Base-by-base conservation (phyloP, 2,888 invertebrate species). In the Chrysolina oricalcia region DNA sequence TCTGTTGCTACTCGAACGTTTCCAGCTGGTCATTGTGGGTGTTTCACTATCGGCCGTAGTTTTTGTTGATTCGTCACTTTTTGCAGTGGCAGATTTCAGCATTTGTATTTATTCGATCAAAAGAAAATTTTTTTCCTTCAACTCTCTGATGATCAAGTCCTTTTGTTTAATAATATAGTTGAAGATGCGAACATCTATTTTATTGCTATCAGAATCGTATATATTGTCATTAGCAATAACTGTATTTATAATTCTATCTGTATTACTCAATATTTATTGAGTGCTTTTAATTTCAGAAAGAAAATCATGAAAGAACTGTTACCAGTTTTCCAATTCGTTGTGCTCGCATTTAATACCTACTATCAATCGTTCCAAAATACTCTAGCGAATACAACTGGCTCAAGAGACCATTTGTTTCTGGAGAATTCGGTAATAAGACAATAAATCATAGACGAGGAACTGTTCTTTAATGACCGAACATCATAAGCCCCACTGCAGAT, bases 401-500 rank as follows among this genome's bases (percentile, higher is more conserved):
- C 27, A n/a, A 1, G n/a, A 35, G 35, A 35, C 23, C 59, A 27
- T 59, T 59, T 59, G 59, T 59, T 59, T 27, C 59, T 59, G 35
- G 27, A n/a, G 59, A 59, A 59, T 59, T 10, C 27, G n/a, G 17
- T 59, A 59, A 59, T 59, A 59, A 59, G 59, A 59, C 59, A 10
- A n/a, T 59, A 59, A 59, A 59, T 59, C 59, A 59, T 35, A 35
- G 6, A 59, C 27, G 50, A 74, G 66, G 27, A 71, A 67, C 66
- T 67, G 74, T 67, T 71, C 67, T 76, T 76, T 73, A 67, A 76
- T 80, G 78, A 75, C 76, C 75, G 75, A 78, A 80, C 64, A 75
- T 81, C 78, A 76, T 77, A 74, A 78, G 77, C 63, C 73, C 68
- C 71, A 62, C 74, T 78, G 76, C 78, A 80, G 78, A 80, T 78